These are phyloP conservation scores for Amphimedon queenslandica DNA, from an alignment of 37 sponge, comb jelly and placozoan species.

Conservation along the genomic window DNA sequence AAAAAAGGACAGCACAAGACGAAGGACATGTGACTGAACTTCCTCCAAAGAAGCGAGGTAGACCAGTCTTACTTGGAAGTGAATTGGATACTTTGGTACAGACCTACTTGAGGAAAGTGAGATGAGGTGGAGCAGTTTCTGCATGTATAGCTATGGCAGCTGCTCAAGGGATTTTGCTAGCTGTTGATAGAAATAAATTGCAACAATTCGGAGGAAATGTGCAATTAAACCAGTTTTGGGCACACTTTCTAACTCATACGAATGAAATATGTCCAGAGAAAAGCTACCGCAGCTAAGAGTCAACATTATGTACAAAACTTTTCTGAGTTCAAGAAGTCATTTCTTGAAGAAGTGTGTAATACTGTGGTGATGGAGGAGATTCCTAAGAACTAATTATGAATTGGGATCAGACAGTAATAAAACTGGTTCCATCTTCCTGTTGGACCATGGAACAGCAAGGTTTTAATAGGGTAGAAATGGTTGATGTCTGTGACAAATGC, in stretches of 20 bases:
- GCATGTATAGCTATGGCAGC: constrained; percentile 42
- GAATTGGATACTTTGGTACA: constrained; percentile 30
- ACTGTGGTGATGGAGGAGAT: no score
- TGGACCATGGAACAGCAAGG: constrained; percentile 51
- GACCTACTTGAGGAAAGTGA: constrained; percentile 34
- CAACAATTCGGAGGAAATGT: constrained; percentile 39
- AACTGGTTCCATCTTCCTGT: constrained; percentile 31
- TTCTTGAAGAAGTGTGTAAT: constrained; percentile 23
- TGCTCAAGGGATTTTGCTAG: constrained; percentile 30
- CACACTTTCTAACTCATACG: constrained; percentile 14
- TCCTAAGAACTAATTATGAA: no score
- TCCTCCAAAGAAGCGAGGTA: no score
- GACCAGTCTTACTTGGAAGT: no score
- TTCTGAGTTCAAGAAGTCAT: constrained; percentile 10
- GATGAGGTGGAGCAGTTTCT: constrained; percentile 40
- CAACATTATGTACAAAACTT: constrained; percentile 13
- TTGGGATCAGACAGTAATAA: constrained; percentile 64
- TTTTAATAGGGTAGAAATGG: constrained; percentile 32
- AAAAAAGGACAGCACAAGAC: no score
- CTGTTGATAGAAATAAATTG: constrained; percentile 4
- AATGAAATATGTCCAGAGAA: constrained; percentile 51
- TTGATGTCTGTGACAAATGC: constrained; percentile 33
- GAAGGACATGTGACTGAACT: no score
- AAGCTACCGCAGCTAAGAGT: constrained; percentile 35
- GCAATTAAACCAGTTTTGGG: constrained; percentile 34